Conservation (phyloP, 2,888 invertebrate species). For the Thysanoteuthis rhombus region DNA sequence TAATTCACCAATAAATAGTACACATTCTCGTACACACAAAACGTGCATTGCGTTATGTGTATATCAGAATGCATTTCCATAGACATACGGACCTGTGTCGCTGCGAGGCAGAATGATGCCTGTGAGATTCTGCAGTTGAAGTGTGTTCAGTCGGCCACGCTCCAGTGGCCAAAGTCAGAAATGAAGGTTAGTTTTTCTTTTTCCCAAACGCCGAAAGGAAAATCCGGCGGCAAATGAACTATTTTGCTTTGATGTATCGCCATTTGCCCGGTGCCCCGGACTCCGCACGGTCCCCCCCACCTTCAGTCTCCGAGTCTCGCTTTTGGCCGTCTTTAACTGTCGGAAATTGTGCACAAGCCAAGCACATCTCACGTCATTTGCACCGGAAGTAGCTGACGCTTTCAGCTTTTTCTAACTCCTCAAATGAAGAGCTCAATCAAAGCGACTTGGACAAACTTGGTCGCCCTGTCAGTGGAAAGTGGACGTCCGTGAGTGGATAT, state of each 20-base stretch:
- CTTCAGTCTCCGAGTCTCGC: not conserved
- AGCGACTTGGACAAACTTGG: slow-evolving; percentile 12
- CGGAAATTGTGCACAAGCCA: slow-evolving; percentile 12
- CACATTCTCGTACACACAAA: too few relatives aligned
- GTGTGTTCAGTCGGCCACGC: not conserved
- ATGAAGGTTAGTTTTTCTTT: not conserved
- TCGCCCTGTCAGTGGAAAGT: not conserved
- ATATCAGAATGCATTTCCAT: too few relatives aligned
- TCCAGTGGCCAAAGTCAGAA: not conserved
- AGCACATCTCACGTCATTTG: slow-evolving; percentile 12
- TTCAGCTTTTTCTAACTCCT: not conserved
- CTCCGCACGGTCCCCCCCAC: not conserved
- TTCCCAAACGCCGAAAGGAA: not conserved
- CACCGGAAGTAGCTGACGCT: slow-evolving; percentile 1
- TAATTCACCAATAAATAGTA: too few relatives aligned
- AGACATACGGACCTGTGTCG: too few relatives aligned
- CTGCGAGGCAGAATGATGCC: too few relatives aligned
- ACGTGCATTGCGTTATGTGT: too few relatives aligned
- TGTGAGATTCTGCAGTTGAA: too few relatives aligned
- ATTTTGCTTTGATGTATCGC: not conserved
- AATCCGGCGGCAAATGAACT: not conserved
- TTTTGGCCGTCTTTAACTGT: not conserved
- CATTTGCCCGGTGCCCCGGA: not conserved
- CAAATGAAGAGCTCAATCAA: slow-evolving; percentile 12
- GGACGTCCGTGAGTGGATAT: not conserved